phyloP scores from a whole-genome alignment of 1,140 invertebrate genomes.

The Drosophila tropicalis region DNA sequence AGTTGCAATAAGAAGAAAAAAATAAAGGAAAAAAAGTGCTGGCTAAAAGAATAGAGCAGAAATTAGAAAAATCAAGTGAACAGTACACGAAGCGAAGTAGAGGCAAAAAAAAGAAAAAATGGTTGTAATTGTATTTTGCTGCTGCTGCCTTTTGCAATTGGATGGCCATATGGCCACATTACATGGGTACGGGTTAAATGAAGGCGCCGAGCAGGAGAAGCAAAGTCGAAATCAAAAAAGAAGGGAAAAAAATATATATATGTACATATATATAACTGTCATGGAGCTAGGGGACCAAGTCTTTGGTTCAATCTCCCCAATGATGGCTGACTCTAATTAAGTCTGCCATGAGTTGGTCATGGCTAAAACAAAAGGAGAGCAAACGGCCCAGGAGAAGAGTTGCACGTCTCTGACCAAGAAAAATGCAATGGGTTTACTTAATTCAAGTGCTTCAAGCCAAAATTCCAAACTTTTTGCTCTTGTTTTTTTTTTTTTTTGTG shows the following conservation, averaged over 20 bases:
- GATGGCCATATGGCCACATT: slow-evolving; percentile 60
- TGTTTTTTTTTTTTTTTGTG: slow-evolving; percentile 61
- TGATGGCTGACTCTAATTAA: slow-evolving; percentile 65
- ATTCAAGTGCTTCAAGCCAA: slow-evolving; percentile 53
- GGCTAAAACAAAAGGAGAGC: slow-evolving; percentile 47
- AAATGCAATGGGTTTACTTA: slow-evolving; percentile 56
- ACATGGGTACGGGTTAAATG: slow-evolving; percentile 36
- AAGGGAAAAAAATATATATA: slow-evolving; percentile 5
- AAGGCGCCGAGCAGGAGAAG: slow-evolving; percentile 18
- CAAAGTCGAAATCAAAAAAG: slow-evolving; percentile 4
- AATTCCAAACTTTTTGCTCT: slow-evolving; percentile 44
- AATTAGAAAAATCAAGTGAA: slow-evolving; percentile 58
- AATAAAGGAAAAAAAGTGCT: too few species aligned
- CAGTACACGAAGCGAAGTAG: slow-evolving; percentile 45
- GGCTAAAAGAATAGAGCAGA: slow-evolving; percentile 46
- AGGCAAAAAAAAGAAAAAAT: slow-evolving; percentile 36
- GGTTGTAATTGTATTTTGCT: slow-evolving; percentile 65
- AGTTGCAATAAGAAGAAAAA: slow-evolving; percentile 36
- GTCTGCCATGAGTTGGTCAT: slow-evolving; percentile 26
- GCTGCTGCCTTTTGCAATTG: slow-evolving; percentile 33
- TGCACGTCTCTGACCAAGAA: slow-evolving; percentile 8
- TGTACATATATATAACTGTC: neutral
- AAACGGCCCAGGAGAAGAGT: slow-evolving; percentile 25
- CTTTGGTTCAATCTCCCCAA: slow-evolving; percentile 2
- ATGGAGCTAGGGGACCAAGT: slow-evolving; percentile 24